phyloP scores from a whole-genome alignment of 2,113 vertebrate species.

The Hepsetus odoe region DNA sequence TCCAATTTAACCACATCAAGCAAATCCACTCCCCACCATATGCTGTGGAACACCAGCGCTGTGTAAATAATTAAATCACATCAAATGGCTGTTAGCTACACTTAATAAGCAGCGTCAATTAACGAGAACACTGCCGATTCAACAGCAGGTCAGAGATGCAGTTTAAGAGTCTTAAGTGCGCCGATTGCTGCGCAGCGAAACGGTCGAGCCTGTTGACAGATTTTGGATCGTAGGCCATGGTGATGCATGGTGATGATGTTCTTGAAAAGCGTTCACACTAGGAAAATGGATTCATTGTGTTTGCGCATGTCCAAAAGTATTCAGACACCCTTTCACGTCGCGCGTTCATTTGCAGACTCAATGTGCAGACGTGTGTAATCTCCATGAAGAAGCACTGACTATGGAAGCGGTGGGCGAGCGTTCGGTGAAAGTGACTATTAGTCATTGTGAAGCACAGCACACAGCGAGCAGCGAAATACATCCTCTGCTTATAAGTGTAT shows the following conservation, averaged over 20 bases:
- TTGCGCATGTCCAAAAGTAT: background rate
- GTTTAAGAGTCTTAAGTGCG: constrained; percentile 20
- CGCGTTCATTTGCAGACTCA: too few species aligned
- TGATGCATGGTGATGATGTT: background rate
- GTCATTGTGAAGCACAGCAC: too few species aligned
- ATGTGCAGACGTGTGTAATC: too few species aligned
- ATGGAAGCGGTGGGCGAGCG: too few species aligned
- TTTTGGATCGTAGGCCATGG: background rate
- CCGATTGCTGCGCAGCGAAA: constrained; percentile 25
- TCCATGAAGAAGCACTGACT: too few species aligned
- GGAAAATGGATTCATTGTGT: too few species aligned
- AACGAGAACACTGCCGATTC: constrained; percentile 48
- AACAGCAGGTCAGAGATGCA: constrained; percentile 28
- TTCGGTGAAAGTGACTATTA: too few species aligned
- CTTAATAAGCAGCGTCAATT: constrained; percentile 62
- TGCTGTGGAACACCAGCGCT: constrained; percentile 45
- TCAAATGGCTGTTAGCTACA: constrained; percentile 61
- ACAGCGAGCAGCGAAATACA: too few species aligned
- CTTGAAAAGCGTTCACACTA: too few species aligned
- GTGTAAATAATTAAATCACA: constrained; percentile 64
- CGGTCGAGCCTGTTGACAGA: background rate
- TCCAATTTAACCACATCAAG: constrained; percentile 44
- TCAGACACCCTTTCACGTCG: background rate
- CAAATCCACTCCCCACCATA: constrained; percentile 48
- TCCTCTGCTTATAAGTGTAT: too few species aligned